Evolutionary conservation across 2,888 invertebrate species (phyloP).

Genomic region (Peribatodes rhomboidaria): DNA sequence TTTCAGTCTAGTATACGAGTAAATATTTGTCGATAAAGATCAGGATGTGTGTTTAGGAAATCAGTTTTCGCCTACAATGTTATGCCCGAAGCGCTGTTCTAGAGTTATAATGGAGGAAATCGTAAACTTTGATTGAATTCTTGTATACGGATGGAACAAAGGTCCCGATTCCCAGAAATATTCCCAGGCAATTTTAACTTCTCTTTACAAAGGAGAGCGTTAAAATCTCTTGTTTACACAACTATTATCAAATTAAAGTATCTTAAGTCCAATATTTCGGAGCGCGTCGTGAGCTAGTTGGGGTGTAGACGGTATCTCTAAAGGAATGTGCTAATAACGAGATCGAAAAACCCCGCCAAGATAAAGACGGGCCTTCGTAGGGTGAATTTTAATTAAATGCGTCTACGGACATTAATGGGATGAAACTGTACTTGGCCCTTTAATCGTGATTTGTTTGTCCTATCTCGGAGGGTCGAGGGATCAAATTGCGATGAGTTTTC

Average conservation of each 20-base stretch:
- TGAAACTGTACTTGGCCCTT: conserved; percentile 77
- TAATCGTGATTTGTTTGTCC: conserved; percentile 84
- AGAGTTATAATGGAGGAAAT: conserved; percentile 25
- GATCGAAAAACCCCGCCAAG: conserved; percentile 74
- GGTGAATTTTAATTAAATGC: conserved; percentile 85
- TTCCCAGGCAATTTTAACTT: conserved; percentile 18
- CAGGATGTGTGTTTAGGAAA: conserved; percentile 21
- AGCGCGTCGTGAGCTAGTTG: conserved; percentile 53
- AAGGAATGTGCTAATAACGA: conserved; percentile 73
- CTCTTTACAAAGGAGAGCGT: conserved; percentile 7
- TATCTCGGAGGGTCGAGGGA: conserved; percentile 63
- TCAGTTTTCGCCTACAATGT: conserved; percentile 15
- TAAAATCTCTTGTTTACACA: conserved; percentile 42
- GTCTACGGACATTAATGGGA: conserved; percentile 81
- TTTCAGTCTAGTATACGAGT: conserved; percentile 1
- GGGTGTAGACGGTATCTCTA: conserved; percentile 53
- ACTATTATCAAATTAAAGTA: conserved; percentile 55
- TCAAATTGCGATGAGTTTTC: conserved; percentile 58
- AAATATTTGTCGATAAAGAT: conserved; percentile 16
- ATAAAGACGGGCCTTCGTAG: conserved; percentile 70
- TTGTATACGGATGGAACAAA: conserved; percentile 3
- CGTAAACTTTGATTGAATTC: conserved; percentile 25
- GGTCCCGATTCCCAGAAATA: conserved; percentile 7
- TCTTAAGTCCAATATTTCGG: conserved; percentile 49
- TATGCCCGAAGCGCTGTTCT: conserved; percentile 15